Evolutionary conservation across 2,888 invertebrate species (phyloP).

Genomic region (Xanthia icteritia): DNA sequence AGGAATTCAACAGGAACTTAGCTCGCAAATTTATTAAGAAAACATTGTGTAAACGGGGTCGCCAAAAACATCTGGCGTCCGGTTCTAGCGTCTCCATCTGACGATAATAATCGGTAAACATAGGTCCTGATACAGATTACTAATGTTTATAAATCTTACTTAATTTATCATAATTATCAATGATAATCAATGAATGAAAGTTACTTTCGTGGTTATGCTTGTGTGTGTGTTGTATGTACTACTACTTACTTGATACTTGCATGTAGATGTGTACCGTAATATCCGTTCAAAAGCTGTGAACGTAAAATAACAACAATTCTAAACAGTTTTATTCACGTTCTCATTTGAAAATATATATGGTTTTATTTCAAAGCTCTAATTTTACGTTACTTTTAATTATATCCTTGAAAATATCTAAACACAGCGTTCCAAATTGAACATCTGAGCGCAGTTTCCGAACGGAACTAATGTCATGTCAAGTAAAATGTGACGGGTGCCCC

Average conservation of each 20-base stretch:
- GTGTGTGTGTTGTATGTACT: neutral
- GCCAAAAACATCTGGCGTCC: constrained; percentile 60
- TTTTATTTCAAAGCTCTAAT: no score
- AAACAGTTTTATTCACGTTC: neutral
- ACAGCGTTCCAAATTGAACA: constrained; percentile 18
- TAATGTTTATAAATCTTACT: no score
- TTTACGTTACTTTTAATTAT: neutral
- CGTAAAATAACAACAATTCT: neutral
- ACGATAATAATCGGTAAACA: constrained; percentile 18
- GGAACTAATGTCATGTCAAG: constrained; percentile 69
- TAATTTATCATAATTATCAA: no score
- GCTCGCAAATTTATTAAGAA: constrained; percentile 53
- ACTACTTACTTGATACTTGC: neutral
- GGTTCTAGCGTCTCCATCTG: constrained; percentile 27
- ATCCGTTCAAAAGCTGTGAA: constrained; percentile 31
- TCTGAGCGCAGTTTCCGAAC: constrained; percentile 64
- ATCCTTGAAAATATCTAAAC: constrained; percentile 6
- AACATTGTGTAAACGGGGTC: constrained; percentile 59
- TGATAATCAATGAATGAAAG: no score
- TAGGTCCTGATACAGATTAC: constrained; percentile 34
- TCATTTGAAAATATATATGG: neutral
- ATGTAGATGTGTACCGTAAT: constrained; percentile 13
- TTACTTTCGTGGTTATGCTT: constrained; percentile 4
- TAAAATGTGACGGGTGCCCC: constrained; percentile 85
- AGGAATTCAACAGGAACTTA: constrained; percentile 44